Evolutionary conservation across 37 sponge, comb jelly and placozoan species (phyloP).

Genomic region (Chondrosia reniformis): DNA sequence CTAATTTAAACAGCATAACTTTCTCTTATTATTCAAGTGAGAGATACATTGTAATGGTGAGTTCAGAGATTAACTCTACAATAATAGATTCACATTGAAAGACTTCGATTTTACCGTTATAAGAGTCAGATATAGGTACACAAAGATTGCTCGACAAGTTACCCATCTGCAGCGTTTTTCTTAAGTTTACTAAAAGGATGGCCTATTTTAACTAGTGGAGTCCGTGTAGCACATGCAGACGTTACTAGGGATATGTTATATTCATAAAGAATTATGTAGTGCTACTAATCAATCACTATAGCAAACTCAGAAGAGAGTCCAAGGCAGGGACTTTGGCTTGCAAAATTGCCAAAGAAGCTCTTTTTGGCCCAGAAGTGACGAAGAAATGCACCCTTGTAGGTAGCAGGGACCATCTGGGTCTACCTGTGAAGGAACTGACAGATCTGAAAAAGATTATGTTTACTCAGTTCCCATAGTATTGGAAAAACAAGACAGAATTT

Average conservation of each 20-base stretch:
- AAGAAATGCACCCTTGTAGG: constrained; percentile 21
- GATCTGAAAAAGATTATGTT: constrained; percentile 12
- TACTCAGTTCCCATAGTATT: constrained; percentile 20
- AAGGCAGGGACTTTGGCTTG: not conserved
- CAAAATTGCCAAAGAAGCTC: not conserved
- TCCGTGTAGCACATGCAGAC: not conserved
- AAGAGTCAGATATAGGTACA: too few relatives aligned
- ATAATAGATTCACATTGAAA: too few relatives aligned
- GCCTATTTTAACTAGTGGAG: too few relatives aligned
- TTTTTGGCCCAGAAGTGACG: constrained; percentile 20
- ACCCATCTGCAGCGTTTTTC: too few relatives aligned
- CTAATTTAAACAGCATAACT: too few relatives aligned
- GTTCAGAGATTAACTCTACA: too few relatives aligned
- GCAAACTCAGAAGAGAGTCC: not conserved
- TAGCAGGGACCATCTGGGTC: not conserved
- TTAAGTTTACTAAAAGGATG: too few relatives aligned
- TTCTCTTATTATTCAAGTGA: too few relatives aligned
- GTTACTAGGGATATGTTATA: not conserved
- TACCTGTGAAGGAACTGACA: constrained; percentile 3
- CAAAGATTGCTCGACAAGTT: too few relatives aligned
- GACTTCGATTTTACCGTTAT: too few relatives aligned
- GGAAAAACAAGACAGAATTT: not conserved
- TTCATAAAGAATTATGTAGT: not conserved
- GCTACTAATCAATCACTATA: not conserved
- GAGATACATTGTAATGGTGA: too few relatives aligned